Base-by-base conservation (phyloP, 2,888 invertebrate genomes). In the Andrena chrysosceles region DNA sequence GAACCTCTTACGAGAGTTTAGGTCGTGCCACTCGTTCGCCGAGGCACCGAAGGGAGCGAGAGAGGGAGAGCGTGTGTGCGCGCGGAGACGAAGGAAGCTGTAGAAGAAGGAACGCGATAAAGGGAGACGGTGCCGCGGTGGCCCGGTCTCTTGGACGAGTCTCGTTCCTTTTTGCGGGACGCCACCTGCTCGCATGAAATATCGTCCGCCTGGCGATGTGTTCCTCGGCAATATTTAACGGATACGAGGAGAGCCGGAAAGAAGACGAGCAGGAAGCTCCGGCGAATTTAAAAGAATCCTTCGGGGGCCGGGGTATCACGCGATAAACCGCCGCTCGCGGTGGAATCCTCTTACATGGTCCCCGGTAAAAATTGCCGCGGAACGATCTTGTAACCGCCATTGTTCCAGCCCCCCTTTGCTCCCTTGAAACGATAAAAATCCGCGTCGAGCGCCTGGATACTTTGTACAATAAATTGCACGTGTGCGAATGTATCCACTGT, bases 141-240 rank as follows among this genome's bases (percentile, higher is more conserved):
- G 42, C 42, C 76, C 78, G 63, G 67, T 52, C 42, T 67, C 35
- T 35, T n/a, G 73, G 67, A 60, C 60, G 68, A 0, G 60, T 82
- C 72, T 84, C 76, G 62, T 83, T 85, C 79, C 62, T 89, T 89
- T 89, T 87, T 76, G 75, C 87, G 69, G 81, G 72, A 81, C 75
- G 81, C 87, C 89, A 88, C 87, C 89, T 88, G 89, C 85, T 87
- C 76, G 69, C 87, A 84, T 86, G 89, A 89, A 87, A 85, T 87
- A 88, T 89, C 72, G 84, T 81, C 60, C 13, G 79, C 72, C 69
- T 26, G 63, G 64, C 76, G n/a, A 77, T 81, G 76, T 81, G 67
- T 84, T 87, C 72, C 56, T 6, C 77, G 81, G 73, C 63, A 69
- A 88, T 85, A 83, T 87, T 86, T 86, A 87, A 89, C 86, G 59